Evolutionary conservation across 1,140 invertebrate species (phyloP).

Genomic region (Armadillidium nasatum): DNA sequence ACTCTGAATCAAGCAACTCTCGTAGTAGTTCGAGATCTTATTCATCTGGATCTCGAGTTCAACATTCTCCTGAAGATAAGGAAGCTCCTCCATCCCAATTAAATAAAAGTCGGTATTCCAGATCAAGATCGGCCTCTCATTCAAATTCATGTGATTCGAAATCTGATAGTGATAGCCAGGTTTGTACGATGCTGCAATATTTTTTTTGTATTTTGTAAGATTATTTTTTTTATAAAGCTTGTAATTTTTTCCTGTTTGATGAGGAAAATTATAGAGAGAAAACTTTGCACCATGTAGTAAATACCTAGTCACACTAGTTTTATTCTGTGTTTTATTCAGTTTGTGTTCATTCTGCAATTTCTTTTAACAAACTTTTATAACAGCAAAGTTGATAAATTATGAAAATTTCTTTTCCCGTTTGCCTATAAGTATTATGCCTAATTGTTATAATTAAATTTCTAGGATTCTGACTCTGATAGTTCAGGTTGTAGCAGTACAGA

Average conservation of each 20-base stretch:
- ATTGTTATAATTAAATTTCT: conserved; percentile 1
- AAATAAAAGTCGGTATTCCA: background rate
- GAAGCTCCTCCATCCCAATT: background rate
- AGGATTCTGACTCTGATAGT: conserved; percentile 41
- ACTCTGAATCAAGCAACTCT: conserved; percentile 14
- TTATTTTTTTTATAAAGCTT: no score
- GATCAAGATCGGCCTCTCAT: background rate
- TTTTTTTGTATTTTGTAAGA: no score
- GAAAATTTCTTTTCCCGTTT: no score
- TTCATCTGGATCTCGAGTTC: background rate
- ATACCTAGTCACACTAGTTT: no score
- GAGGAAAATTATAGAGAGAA: no score
- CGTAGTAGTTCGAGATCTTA: background rate
- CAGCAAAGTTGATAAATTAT: no score
- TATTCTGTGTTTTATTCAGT: no score
- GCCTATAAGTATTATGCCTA: no score
- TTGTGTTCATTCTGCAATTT: no score
- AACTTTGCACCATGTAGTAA: no score
- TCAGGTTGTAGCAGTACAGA: conserved; percentile 34
- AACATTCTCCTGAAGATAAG: background rate
- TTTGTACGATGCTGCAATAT: background rate
- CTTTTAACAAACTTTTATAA: no score
- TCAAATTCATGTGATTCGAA: background rate
- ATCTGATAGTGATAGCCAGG: conserved; percentile 5
- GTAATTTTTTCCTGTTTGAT: no score